These are phyloP conservation scores for Anodontia alba DNA, from an alignment of 2,888 invertebrate genomes.

Conservation along the genomic window DNA sequence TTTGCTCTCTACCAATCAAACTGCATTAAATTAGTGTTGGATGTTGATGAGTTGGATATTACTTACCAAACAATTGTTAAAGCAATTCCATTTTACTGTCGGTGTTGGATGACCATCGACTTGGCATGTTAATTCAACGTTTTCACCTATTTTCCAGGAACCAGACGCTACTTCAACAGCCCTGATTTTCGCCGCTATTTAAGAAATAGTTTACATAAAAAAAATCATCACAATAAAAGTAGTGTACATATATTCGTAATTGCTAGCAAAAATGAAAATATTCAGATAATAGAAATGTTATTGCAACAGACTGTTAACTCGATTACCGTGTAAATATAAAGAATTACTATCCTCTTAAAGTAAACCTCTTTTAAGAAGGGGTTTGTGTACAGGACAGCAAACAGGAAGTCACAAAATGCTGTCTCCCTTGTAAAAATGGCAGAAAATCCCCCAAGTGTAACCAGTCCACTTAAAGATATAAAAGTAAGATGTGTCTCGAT, in stretches of 20 bases:
- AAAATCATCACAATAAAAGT: not conserved
- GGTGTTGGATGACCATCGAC: not conserved
- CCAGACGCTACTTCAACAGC: not conserved
- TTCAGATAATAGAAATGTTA: not conserved
- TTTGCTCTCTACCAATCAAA: too few relatives aligned
- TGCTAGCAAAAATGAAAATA: not conserved
- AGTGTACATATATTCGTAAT: not conserved
- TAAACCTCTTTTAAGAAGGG: not conserved
- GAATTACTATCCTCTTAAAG: too few relatives aligned
- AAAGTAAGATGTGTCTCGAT: too few relatives aligned
- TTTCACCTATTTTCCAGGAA: not conserved
- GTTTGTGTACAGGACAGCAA: too few relatives aligned
- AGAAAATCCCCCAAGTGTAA: too few relatives aligned
- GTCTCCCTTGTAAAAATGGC: too few relatives aligned
- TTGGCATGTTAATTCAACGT: not conserved
- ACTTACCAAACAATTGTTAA: slow-evolving; percentile 1
- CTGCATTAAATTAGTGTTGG: too few relatives aligned
- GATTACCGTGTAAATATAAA: too few relatives aligned
- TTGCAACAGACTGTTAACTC: too few relatives aligned
- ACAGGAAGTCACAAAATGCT: too few relatives aligned
- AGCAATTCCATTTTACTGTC: not conserved
- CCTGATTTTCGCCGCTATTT: not conserved
- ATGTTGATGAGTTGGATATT: too few relatives aligned
- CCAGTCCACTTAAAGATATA: too few relatives aligned
- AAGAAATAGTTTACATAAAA: not conserved